phyloP scores from a whole-genome alignment of 2,888 invertebrate genomes.

The Conus canariensis region DNA sequence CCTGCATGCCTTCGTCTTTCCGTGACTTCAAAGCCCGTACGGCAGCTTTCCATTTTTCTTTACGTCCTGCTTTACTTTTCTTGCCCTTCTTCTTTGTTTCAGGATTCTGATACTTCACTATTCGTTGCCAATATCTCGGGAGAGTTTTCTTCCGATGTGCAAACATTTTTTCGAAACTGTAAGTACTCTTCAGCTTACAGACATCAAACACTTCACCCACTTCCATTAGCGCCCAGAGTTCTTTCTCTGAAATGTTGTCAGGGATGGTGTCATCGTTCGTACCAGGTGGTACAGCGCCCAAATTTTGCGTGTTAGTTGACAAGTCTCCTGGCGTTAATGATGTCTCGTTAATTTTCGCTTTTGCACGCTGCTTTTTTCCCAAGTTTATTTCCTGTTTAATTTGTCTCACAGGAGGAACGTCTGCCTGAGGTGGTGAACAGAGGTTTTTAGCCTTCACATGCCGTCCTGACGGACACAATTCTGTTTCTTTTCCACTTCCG shows the following conservation, averaged over 20 bases:
- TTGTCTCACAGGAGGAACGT: neutral
- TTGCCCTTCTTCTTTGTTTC: constrained; percentile 14
- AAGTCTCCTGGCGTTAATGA: neutral
- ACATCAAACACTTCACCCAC: constrained; percentile 30
- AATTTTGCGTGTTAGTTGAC: neutral
- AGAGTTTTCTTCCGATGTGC: neutral
- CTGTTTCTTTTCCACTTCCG: too few species aligned
- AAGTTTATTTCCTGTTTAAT: neutral
- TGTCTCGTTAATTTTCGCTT: neutral
- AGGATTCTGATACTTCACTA: neutral
- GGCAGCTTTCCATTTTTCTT: too few species aligned
- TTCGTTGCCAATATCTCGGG: neutral
- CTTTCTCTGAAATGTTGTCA: neutral
- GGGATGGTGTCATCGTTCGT: neutral
- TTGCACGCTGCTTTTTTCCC: neutral
- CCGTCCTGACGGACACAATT: too few species aligned
- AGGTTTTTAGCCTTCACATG: too few species aligned
- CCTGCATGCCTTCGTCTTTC: neutral
- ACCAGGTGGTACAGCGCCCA: neutral
- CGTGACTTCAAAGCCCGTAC: neutral
- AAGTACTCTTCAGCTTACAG: constrained; percentile 41
- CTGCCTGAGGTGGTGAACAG: too few species aligned
- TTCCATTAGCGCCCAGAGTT: neutral
- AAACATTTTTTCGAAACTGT: constrained; percentile 45
- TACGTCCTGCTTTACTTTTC: too few species aligned